Conservation (phyloP, 2,888 invertebrate genomes). For the Agriopis aurantiaria region DNA sequence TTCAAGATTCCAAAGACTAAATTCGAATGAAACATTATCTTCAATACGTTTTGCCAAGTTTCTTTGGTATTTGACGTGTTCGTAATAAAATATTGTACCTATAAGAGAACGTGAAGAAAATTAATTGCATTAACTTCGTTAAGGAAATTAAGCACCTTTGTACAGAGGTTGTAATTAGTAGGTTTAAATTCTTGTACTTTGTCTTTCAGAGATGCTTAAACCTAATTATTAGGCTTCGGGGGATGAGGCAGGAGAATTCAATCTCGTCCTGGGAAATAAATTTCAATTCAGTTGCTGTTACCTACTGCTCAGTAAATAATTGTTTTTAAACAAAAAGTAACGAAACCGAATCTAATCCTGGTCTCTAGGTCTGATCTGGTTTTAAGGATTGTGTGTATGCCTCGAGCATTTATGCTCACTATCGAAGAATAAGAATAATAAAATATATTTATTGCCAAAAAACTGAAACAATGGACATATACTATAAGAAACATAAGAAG, state of each 20-base stretch:
- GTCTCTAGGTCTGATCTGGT: not conserved
- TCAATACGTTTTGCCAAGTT: constrained; percentile 48
- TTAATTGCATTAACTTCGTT: constrained; percentile 40
- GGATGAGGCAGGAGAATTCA: constrained; percentile 12
- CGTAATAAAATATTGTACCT: constrained; percentile 50
- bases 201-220: constrained; percentile 27
- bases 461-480: too few relatives aligned
- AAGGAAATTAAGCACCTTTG: constrained; percentile 35
- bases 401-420: too few relatives aligned
- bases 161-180: constrained; percentile 32
- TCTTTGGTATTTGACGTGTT: constrained; percentile 58
- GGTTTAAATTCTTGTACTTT: constrained; percentile 34
- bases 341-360: not conserved
- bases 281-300: not conserved
- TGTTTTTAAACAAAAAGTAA: not conserved
- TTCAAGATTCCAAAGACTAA: constrained; percentile 7
- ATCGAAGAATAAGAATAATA: too few relatives aligned
- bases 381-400: too few relatives aligned
- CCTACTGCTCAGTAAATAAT: not conserved
- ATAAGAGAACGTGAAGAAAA: constrained; percentile 36
- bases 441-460: too few relatives aligned
- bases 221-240: constrained; percentile 27
- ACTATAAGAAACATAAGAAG: too few relatives aligned
- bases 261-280: constrained; percentile 13
- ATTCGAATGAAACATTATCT: constrained; percentile 22